A percentile compares a stretch with the other conserved stretches of the same genome.
Evolutionary conservation across 2,888 invertebrate species (phyloP).

Genomic region (Pollenia amentaria): DNA sequence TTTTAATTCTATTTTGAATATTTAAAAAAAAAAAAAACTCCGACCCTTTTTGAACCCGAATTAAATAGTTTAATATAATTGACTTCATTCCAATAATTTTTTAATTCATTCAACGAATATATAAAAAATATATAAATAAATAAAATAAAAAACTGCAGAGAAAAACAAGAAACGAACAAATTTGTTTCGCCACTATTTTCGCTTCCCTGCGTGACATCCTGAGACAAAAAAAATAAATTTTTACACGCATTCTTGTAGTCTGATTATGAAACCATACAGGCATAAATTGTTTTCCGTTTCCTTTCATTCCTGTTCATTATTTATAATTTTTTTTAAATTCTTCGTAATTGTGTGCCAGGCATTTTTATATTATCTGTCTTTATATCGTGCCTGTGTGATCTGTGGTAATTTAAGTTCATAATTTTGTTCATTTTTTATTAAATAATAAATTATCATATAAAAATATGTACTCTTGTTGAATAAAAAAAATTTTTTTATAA

Average conservation of each 20-base stretch:
- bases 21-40: too few relatives aligned
- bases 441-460: too few relatives aligned
- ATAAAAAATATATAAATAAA: too few relatives aligned
- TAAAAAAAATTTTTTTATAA: too few relatives aligned
- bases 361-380: conserved; percentile 13
- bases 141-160: not conserved
- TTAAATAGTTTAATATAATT: too few relatives aligned
- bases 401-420: conserved; percentile 9
- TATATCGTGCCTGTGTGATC: not conserved
- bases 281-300: conserved; percentile 20
- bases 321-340: not conserved
- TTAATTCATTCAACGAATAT: too few relatives aligned
- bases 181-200: conserved; percentile 18
- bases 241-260: conserved; percentile 14
- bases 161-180: not conserved
- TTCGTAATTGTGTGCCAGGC: not conserved
- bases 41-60: too few relatives aligned
- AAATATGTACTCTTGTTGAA: too few relatives aligned
- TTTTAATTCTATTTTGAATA: too few relatives aligned
- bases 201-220: conserved; percentile 5
- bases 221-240: conserved; percentile 13
- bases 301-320: not conserved
- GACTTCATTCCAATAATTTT: too few relatives aligned
- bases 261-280: conserved; percentile 20
- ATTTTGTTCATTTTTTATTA: not conserved